Conservation (phyloP, 2,888 invertebrate genomes). For the Auanema freiburgensis region DNA sequence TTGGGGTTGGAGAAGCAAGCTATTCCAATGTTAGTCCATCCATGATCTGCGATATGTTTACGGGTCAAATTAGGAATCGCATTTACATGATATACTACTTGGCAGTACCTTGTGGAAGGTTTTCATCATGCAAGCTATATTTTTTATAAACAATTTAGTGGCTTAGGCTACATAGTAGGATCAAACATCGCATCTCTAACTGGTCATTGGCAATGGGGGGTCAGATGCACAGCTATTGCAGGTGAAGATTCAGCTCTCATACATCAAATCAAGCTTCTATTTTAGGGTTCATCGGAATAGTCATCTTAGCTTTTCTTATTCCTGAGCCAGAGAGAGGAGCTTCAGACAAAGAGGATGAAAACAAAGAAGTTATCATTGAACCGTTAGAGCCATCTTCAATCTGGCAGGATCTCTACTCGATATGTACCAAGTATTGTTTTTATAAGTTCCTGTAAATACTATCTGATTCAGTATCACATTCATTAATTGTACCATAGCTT, state of each 20-base stretch:
- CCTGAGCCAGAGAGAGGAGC: conserved; percentile 57
- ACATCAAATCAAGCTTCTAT: background rate
- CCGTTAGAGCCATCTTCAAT: conserved; percentile 19
- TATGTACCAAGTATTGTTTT: conserved; percentile 24
- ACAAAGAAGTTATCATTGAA: conserved; percentile 16
- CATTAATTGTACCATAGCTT: conserved; percentile 87
- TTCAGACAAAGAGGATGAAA: conserved; percentile 31
- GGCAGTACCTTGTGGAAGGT: conserved; percentile 44
- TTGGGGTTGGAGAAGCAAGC: conserved; percentile 96
- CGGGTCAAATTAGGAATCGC: conserved; percentile 77
- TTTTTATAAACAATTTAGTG: conserved; percentile 70
- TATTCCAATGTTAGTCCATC: conserved; percentile 98
- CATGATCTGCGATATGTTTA: conserved; percentile 89
- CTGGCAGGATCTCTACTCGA: conserved; percentile 28
- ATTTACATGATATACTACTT: conserved; percentile 96
- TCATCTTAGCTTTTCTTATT: conserved; percentile 42
- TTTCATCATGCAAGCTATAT: background rate
- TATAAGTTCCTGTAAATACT: background rate
- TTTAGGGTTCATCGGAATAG: conserved; percentile 32
- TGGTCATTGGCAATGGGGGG: conserved; percentile 85
- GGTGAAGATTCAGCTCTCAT: conserved; percentile 19
- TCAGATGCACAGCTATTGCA: conserved; percentile 77
- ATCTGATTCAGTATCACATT: conserved; percentile 76
- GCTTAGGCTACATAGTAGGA: conserved; percentile 93
- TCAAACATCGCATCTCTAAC: conserved; percentile 78